These are phyloP conservation scores for Eristalis intricaria DNA, from an alignment of 2,888 invertebrate species.

Conservation along the genomic window DNA sequence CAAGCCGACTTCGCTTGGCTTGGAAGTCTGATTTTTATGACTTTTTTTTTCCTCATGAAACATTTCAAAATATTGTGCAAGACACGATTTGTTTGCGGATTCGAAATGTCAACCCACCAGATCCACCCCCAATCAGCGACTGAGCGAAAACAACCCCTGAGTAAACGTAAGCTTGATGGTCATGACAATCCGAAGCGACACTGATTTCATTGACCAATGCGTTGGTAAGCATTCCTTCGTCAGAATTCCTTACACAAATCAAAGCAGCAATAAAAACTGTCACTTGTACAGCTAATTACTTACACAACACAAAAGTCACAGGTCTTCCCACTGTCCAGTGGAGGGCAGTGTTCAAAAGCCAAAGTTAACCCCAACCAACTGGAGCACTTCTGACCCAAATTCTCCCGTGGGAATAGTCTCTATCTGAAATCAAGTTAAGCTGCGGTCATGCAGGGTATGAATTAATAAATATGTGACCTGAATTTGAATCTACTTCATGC, in stretches of 20 bases:
- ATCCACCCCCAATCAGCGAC: not conserved
- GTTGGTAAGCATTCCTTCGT: not conserved
- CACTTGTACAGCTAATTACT: not conserved
- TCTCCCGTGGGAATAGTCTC: constrained; percentile 20
- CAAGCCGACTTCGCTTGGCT: no score
- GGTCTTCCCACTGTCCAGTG: not conserved
- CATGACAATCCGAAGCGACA: not conserved
- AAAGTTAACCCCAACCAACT: constrained; percentile 2
- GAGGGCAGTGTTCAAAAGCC: not conserved
- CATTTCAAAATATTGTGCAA: not conserved
- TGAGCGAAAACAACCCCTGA: not conserved
- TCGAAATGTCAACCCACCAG: not conserved
- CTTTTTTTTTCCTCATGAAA: no score
- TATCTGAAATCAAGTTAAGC: constrained; percentile 17
- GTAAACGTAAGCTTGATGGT: not conserved
- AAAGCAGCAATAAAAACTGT: not conserved
- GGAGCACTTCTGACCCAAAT: constrained; percentile 50
- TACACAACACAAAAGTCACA: no score
- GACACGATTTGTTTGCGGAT: not conserved
- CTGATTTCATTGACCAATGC: not conserved
- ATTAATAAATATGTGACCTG: constrained; percentile 57
- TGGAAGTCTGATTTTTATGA: no score
- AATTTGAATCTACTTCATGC: constrained; percentile 23
- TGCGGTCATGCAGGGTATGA: constrained; percentile 21
- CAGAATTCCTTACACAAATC: not conserved